phyloP scores from a whole-genome alignment of 2,797 vertebrate species.

The Pantherophis alleghaniensis region DNA sequence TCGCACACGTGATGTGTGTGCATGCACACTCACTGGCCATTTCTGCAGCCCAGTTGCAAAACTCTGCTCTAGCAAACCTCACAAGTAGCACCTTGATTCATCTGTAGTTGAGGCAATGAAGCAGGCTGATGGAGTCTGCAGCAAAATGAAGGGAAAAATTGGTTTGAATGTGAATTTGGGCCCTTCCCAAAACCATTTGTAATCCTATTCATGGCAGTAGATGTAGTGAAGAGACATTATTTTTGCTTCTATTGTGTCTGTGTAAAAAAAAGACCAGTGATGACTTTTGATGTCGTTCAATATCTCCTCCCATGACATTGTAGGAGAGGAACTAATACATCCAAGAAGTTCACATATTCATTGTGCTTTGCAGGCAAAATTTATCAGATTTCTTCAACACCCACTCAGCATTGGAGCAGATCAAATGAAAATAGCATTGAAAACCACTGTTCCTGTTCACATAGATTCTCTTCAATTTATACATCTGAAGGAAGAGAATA shows the following conservation, averaged over 20 bases:
- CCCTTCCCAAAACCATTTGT: neutral
- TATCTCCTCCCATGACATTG: neutral
- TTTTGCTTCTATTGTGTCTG: neutral
- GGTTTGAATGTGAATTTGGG: neutral
- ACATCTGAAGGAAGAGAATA: neutral
- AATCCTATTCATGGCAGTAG: neutral
- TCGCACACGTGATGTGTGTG: neutral
- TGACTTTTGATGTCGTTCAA: neutral
- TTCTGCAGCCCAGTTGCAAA: neutral
- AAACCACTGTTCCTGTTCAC: neutral
- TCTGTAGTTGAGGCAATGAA: neutral
- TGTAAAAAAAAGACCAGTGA: neutral
- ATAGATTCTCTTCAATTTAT: neutral
- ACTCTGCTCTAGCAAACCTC: neutral
- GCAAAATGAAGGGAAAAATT: neutral
- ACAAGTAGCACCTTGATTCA: neutral
- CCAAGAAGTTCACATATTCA: neutral
- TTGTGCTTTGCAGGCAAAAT: neutral
- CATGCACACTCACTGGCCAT: neutral
- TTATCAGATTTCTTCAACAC: neutral
- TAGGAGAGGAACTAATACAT: neutral
- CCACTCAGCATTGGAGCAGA: neutral
- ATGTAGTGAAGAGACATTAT: neutral
- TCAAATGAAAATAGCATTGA: neutral
- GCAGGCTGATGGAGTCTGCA: neutral